Conservation (phyloP, 37 sponge, comb jelly and placozoan genomes). For the Eunapius fragilis region DNA sequence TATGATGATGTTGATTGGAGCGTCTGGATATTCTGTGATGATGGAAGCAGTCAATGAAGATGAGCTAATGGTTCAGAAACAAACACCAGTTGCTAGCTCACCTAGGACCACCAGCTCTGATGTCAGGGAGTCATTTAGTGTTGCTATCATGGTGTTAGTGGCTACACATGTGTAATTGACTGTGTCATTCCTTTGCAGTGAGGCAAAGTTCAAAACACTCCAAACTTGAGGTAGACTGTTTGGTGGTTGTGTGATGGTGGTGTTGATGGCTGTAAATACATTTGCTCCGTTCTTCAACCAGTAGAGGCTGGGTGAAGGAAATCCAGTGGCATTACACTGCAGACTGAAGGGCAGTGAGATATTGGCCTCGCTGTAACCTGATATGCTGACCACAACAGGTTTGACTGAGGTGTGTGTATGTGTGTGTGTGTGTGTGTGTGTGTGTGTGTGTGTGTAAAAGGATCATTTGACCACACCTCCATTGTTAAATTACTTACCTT, state of each 20-base stretch:
- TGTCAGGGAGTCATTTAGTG: constrained; percentile 6
- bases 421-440: background rate
- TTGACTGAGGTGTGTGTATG: constrained; percentile 27
- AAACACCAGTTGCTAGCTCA: constrained; percentile 3
- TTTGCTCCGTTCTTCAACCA: constrained; percentile 49
- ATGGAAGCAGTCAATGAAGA: background rate
- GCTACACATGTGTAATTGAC: constrained; percentile 70
- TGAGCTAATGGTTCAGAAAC: background rate
- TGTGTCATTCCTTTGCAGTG: constrained; percentile 58
- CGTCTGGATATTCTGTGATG: constrained; percentile 65
- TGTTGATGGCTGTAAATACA: background rate
- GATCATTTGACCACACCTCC: background rate
- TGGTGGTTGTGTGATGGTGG: background rate
- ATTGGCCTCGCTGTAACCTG: constrained; percentile 5
- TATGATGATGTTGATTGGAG: constrained; percentile 29
- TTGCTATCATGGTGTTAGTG: constrained; percentile 19
- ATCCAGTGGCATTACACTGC: constrained; percentile 55
- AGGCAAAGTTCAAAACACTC: constrained; percentile 31
- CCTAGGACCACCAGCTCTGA: constrained; percentile 49
- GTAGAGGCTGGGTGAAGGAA: constrained; percentile 35
- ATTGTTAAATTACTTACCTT: constrained; percentile 57
- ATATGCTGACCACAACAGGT: constrained; percentile 42
- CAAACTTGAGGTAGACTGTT: constrained; percentile 36
- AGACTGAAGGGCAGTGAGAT: constrained; percentile 12
- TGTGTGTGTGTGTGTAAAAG: background rate